Evolutionary conservation across 2,888 invertebrate species (phyloP).

Genomic region (Drosophila engyochracea): DNA sequence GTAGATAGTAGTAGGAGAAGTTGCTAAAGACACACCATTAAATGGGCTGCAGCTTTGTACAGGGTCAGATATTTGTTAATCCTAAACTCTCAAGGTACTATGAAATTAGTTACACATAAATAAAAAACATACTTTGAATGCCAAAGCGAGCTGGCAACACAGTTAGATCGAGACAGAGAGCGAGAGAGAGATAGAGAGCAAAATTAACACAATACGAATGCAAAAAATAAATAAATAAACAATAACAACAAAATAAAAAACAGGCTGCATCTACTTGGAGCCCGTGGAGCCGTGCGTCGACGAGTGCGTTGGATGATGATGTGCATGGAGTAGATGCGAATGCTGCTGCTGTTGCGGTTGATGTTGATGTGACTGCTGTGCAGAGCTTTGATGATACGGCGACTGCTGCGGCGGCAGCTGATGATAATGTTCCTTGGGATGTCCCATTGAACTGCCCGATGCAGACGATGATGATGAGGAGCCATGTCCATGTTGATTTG

Average conservation of each 20-base stretch:
- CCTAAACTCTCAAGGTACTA: slow-evolving; percentile 14
- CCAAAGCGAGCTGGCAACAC: slow-evolving; percentile 23
- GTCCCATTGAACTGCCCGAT: slow-evolving; percentile 15
- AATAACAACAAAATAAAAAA: slow-evolving; percentile 21
- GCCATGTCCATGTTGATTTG: slow-evolving; percentile 28
- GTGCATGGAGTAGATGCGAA: slow-evolving; percentile 35
- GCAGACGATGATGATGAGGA: slow-evolving; percentile 14
- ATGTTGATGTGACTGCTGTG: slow-evolving; percentile 24
- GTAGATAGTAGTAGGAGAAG: too few species aligned
- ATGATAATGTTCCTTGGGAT: slow-evolving; percentile 54
- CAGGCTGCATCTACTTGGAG: slow-evolving; percentile 46
- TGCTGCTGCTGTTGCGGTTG: slow-evolving; percentile 30
- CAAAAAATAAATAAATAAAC: not conserved
- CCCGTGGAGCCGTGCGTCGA: slow-evolving; percentile 17
- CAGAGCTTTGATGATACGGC: slow-evolving; percentile 58
- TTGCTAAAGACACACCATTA: not conserved
- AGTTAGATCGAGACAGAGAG: slow-evolving; percentile 13
- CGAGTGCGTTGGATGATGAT: slow-evolving; percentile 38
- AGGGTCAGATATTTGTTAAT: slow-evolving; percentile 23
- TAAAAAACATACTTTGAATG: not conserved
- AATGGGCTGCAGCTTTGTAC: slow-evolving; percentile 24
- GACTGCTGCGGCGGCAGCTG: slow-evolving; percentile 58
- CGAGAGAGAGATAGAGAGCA: slow-evolving; percentile 45
- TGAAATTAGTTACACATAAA: slow-evolving; percentile 13
- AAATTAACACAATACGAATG: slow-evolving; percentile 15